Conservation (phyloP, 2,888 invertebrate genomes). For the Marronus borbonicus region DNA sequence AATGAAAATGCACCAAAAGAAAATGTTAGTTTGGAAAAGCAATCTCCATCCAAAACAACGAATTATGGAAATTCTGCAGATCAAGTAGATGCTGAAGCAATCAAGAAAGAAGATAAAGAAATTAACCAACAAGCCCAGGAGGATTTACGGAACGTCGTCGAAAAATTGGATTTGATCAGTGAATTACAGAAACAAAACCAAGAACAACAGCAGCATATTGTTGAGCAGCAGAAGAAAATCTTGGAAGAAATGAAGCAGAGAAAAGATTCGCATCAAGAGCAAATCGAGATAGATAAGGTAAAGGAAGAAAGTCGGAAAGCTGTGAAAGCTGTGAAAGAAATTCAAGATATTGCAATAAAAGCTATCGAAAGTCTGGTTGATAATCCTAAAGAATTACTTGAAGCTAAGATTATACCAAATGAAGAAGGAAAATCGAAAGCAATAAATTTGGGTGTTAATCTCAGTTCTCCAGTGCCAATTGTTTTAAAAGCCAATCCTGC, state of each 20-base stretch:
- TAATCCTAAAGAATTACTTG: slow-evolving; percentile 23
- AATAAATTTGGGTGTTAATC: slow-evolving; percentile 21
- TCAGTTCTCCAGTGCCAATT: neutral
- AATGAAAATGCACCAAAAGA: slow-evolving; percentile 8
- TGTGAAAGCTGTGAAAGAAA: slow-evolving; percentile 65
- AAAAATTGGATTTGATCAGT: slow-evolving; percentile 72
- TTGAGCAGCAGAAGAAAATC: slow-evolving; percentile 79
- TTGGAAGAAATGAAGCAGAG: slow-evolving; percentile 73
- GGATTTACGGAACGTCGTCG: slow-evolving; percentile 62
- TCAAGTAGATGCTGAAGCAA: slow-evolving; percentile 70
- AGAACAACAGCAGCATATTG: slow-evolving; percentile 76
- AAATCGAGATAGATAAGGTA: slow-evolving; percentile 52
- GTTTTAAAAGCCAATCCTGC: slow-evolving; percentile 43
- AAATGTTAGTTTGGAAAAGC: slow-evolving; percentile 16
- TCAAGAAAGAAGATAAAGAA: slow-evolving; percentile 69
- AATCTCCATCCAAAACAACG: slow-evolving; percentile 1
- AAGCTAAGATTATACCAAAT: slow-evolving; percentile 33
- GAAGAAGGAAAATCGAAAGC: neutral
- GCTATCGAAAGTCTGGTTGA: slow-evolving; percentile 60
- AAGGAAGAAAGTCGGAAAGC: slow-evolving; percentile 57
- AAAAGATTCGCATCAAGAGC: slow-evolving; percentile 71
- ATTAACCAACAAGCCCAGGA: slow-evolving; percentile 67
- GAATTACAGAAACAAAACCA: slow-evolving; percentile 80
- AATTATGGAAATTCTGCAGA: slow-evolving; percentile 56
- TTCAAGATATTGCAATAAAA: slow-evolving; percentile 65